phyloP scores from a whole-genome alignment of 2,888 invertebrate species.

The Caenorhabditis sulstoni region DNA sequence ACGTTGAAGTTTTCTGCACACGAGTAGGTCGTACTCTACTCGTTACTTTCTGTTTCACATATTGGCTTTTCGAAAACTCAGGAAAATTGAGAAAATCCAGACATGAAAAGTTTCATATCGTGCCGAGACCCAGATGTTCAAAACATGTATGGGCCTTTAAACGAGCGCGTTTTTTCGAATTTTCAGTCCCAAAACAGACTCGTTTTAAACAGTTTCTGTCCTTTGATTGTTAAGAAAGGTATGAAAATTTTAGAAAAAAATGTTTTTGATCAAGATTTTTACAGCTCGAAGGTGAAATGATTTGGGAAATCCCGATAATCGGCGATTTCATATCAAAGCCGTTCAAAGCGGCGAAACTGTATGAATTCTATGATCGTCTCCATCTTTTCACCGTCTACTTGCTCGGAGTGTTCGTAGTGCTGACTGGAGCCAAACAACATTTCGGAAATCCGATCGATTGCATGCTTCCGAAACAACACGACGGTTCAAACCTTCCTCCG shows the following conservation, averaged over 20 bases:
- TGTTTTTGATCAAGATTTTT: not conserved
- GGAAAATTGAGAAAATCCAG: not conserved
- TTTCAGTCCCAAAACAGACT: not conserved
- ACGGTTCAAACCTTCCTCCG: constrained; percentile 29
- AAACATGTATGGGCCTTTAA: constrained; percentile 1
- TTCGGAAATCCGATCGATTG: constrained; percentile 66
- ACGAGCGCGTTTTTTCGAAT: not conserved
- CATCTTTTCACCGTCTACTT: constrained; percentile 50
- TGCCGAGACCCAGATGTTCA: not conserved
- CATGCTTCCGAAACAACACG: constrained; percentile 52
- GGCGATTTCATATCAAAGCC: constrained; percentile 49
- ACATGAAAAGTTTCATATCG: not conserved
- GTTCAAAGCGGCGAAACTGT: constrained; percentile 47
- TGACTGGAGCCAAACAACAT: constrained; percentile 60
- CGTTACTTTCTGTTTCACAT: not conserved
- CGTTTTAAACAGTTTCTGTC: not conserved
- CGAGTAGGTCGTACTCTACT: constrained; percentile 45
- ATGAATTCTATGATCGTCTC: constrained; percentile 58
- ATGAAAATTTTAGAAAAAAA: not conserved
- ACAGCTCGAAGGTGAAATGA: constrained; percentile 24
- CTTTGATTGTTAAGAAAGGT: not conserved
- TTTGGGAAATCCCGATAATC: constrained; percentile 55
- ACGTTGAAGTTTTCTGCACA: constrained; percentile 11
- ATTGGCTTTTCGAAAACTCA: not conserved
- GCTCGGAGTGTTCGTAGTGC: constrained; percentile 50